Evolutionary conservation across 2,113 vertebrate species (phyloP).

Genomic region (Actenoides lindsayi): DNA sequence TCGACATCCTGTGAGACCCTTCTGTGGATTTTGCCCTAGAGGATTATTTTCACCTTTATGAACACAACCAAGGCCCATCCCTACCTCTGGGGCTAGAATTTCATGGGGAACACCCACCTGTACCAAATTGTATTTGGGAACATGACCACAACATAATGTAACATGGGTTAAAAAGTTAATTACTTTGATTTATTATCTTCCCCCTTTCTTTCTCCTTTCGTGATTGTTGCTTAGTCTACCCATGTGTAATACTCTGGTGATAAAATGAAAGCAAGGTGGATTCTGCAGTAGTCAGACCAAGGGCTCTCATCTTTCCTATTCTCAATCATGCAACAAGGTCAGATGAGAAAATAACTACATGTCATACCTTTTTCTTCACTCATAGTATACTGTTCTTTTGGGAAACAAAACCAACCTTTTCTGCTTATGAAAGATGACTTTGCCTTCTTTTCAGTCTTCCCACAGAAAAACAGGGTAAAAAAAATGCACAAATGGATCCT

Average conservation of each 20-base stretch:
- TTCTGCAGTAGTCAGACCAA: background rate
- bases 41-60: background rate
- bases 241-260: no score
- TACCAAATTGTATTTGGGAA: background rate
- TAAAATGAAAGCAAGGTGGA: background rate
- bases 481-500: background rate
- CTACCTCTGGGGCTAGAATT: background rate
- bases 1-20: background rate
- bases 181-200: background rate
- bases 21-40: background rate
- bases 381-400: fast-evolving
- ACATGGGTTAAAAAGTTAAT: background rate
- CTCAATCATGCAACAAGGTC: background rate
- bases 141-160: background rate
- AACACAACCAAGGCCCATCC: background rate
- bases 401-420: background rate
- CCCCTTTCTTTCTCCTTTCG: background rate
- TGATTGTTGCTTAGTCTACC: background rate
- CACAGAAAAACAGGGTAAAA: background rate
- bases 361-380: background rate
- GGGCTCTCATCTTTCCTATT: background rate
- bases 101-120: background rate
- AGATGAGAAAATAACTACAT: background rate
- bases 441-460: background rate
- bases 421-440: background rate